Base-by-base conservation (phyloP, 1,140 invertebrate genomes). In the Grapholita molesta region DNA sequence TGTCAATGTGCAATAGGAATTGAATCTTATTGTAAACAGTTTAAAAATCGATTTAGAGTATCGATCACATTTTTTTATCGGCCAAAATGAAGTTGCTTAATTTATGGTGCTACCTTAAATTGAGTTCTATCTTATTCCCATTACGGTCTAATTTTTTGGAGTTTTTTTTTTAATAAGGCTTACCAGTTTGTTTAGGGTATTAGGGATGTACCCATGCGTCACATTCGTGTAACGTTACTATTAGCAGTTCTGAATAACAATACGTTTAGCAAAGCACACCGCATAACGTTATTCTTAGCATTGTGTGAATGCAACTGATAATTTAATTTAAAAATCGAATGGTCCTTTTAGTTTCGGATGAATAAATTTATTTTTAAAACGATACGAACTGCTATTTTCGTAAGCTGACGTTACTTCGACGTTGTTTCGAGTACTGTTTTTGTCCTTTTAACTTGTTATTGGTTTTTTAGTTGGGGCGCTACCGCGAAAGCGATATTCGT, bases 131-230 rank as follows among this genome's bases (percentile, higher is more conserved):
- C 0, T n/a, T 12, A 30, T 8, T 15, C 23, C 24, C 5, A 21
- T 28, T 61, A 30, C n/a, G 25, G 55, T 61, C 11, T 15, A 32
- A 28, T 64, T 33, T 65, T 33, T 67, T 66, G 53, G 64, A 8
- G 66, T 68, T 73, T 69, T 55, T 64, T 67, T 68, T 74, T 69
- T 74, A 64, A 48, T 30, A 15, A 61, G 2, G 28, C 24, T 5
- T 28, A 24, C 53, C 67, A 66, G 77, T 83, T 80, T 79, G 73
- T 79, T 78, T 79, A 79, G 77, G 75, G 70, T 74, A 72, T 71
- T 70, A 64, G 52, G 35, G 55, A 28, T 75, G 77, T 77, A 75
- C 74, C 77, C 72, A 73, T 75, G 64, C 71, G 71, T 76, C 70
- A 48, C 42, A 74, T 73, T 72, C 18, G 72, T 75, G 55, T 61